phyloP scores from a whole-genome alignment of 1,140 invertebrate genomes.

The Zeugodacus cucurbitae region DNA sequence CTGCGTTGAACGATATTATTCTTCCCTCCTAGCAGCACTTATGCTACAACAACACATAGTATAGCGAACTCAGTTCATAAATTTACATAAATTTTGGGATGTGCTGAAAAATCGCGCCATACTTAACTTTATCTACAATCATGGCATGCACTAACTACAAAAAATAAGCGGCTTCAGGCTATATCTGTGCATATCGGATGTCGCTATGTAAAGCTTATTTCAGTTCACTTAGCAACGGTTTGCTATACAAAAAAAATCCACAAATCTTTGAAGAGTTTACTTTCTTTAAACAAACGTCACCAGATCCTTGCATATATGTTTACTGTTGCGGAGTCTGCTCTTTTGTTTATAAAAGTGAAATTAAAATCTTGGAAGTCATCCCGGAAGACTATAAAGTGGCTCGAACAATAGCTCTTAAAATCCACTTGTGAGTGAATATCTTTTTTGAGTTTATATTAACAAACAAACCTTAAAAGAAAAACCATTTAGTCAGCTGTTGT shows the following conservation, averaged over 20 bases:
- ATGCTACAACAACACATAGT: no score
- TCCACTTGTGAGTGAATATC: not conserved
- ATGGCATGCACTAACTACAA: not conserved
- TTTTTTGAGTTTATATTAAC: not conserved
- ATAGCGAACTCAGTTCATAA: not conserved
- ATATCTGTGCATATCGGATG: no score
- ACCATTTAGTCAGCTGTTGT: not conserved
- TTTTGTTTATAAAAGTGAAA: not conserved
- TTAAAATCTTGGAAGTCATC: conserved; percentile 10
- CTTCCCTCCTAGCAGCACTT: no score
- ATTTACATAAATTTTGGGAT: not conserved
- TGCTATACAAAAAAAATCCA: not conserved
- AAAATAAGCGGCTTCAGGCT: not conserved
- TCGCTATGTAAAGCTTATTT: no score
- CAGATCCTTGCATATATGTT: not conserved
- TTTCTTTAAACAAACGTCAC: not conserved
- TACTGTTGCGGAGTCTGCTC: not conserved
- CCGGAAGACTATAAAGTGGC: conserved; percentile 31
- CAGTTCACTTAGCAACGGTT: not conserved
- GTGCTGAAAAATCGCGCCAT: not conserved
- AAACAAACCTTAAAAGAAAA: not conserved
- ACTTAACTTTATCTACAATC: not conserved
- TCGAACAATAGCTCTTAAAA: conserved; percentile 12
- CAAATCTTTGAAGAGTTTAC: not conserved
- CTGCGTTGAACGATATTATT: no score